Evolutionary conservation across 2,888 invertebrate species (phyloP).

Genomic region (Ferrisia virgata): DNA sequence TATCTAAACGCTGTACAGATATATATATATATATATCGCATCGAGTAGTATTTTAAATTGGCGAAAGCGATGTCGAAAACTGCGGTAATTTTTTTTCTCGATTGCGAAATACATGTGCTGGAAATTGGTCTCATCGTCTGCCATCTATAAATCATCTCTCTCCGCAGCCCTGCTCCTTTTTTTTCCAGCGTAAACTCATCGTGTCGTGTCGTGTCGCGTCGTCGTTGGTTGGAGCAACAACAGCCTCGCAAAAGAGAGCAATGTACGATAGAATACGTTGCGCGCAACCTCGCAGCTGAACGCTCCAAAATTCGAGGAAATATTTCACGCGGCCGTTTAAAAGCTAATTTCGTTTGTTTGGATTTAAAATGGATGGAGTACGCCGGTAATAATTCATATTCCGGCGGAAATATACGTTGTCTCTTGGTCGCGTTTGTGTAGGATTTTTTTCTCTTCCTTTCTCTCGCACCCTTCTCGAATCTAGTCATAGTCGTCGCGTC

Average conservation of each 20-base stretch:
- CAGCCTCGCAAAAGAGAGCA: not conserved
- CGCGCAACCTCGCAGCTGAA: no score
- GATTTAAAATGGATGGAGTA: constrained; percentile 23
- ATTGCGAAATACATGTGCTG: not conserved
- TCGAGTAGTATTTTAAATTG: not conserved
- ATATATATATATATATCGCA: no score
- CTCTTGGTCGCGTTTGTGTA: not conserved
- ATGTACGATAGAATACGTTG: no score
- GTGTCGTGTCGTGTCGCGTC: no score
- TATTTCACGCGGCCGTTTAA: constrained; percentile 31
- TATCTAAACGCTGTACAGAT: not conserved
- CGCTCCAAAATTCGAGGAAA: not conserved
- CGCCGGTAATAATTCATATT: constrained; percentile 18
- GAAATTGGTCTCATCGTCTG: not conserved
- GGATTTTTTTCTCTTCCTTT: not conserved
- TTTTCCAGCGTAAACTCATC: not conserved
- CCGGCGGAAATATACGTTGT: constrained; percentile 2
- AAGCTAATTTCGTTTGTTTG: constrained; percentile 32
- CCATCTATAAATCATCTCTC: not conserved
- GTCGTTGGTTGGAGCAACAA: not conserved
- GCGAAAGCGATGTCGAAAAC: not conserved
- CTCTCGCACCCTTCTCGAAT: no score
- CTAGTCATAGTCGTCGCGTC: not conserved
- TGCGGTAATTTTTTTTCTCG: not conserved
- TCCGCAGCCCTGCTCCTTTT: not conserved